phyloP scores from a whole-genome alignment of 1,140 invertebrate species.

The Saxidomus purpurata region DNA sequence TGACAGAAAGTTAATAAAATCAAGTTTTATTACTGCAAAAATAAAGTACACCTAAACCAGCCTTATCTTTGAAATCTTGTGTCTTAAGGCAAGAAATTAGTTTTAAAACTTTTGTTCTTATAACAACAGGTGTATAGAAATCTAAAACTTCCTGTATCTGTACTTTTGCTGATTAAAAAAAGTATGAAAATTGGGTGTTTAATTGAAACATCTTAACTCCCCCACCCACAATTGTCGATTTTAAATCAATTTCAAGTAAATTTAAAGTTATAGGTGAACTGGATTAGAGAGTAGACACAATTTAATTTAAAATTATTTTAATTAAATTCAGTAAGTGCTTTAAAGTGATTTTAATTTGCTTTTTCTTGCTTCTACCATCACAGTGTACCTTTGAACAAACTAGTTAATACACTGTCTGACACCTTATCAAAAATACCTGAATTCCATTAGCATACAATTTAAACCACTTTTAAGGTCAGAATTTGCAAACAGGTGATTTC shows the following conservation, averaged over 20 bases:
- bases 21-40: not conserved
- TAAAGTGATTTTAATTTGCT: not conserved
- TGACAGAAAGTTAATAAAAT: not conserved
- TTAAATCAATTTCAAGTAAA: too few species aligned
- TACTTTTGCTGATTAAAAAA: too few species aligned
- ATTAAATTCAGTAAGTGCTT: not conserved
- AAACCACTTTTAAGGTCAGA: not conserved
- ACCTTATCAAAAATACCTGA: slow-evolving; percentile 36
- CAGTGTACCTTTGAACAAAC: not conserved
- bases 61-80: not conserved
- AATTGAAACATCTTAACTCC: too few species aligned
- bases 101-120: too few species aligned
- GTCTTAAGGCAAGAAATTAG: not conserved
- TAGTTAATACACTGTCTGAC: slow-evolving; percentile 1
- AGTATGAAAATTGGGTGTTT: too few species aligned
- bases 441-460: slow-evolving; percentile 33
- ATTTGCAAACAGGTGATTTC: slow-evolving; percentile 17
- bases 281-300: too few species aligned
- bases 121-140: not conserved
- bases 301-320: not conserved
- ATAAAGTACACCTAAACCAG: not conserved
- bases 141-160: too few species aligned
- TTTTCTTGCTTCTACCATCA: not conserved
- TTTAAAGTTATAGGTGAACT: too few species aligned
- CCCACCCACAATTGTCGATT: too few species aligned